Percentiles rank a stretch among this genome's conserved stretches.
phyloP scores from a whole-genome alignment of 37 sponge, comb jelly and placozoan species.

The Halichondria panicea region DNA sequence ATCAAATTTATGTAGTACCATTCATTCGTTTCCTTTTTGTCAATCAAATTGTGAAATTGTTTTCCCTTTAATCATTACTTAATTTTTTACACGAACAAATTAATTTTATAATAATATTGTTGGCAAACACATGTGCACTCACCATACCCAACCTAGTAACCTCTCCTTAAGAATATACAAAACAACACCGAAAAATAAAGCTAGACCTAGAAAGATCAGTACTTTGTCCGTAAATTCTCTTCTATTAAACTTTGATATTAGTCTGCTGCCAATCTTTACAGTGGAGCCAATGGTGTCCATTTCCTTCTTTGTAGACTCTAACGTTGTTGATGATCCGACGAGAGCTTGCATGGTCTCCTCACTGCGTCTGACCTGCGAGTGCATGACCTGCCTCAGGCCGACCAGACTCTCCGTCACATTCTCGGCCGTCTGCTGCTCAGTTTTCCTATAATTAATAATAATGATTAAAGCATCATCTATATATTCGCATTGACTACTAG shows the following conservation, averaged over 20 bases:
- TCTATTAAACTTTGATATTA: slow-evolving; percentile 60
- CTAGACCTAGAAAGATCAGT: slow-evolving; percentile 53
- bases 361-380: slow-evolving; percentile 36
- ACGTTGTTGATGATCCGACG: slow-evolving; percentile 30
- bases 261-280: slow-evolving; percentile 16
- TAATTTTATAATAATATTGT: too few species aligned
- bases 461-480: background rate
- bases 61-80: too few species aligned
- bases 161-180: slow-evolving; percentile 65
- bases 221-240: slow-evolving; percentile 73
- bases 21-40: too few species aligned
- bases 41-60: too few species aligned
- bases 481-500: background rate
- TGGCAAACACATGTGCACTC: too few species aligned
- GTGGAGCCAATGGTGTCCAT: slow-evolving; percentile 54
- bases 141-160: slow-evolving; percentile 51
- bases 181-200: slow-evolving; percentile 64
- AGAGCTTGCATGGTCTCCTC: slow-evolving; percentile 42
- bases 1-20: too few species aligned
- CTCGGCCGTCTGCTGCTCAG: slow-evolving; percentile 41
- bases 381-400: slow-evolving; percentile 45
- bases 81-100: too few species aligned
- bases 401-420: slow-evolving; percentile 55
- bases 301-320: slow-evolving; percentile 41
- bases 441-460: background rate